Evolutionary conservation across 2,113 vertebrate genomes (phyloP), one percentile per base, ranked within the genome.

Genomic region (Myrmecobius fasciatus): DNA sequence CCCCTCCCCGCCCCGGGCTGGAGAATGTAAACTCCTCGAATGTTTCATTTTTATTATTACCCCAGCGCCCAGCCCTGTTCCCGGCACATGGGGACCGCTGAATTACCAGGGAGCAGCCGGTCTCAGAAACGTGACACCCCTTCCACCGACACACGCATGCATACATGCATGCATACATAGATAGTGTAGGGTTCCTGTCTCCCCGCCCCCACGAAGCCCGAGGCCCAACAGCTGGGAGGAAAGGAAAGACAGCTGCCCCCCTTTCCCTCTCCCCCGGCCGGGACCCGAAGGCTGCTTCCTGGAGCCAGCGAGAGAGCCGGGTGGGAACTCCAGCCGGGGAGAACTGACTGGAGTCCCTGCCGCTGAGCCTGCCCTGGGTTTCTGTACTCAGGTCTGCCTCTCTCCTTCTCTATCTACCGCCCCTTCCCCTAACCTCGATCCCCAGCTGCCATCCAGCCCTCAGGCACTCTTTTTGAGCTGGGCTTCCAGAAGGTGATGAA

Each of bases 401-500:
- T 5, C 12, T 24, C 4, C 47, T 48, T 54, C 31, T 56, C 0
- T n/a, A 25, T 26, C 3, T 67, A 47, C 91, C 67, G n/a, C 36
- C 36, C 14, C 67, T 36, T 43, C 36, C 20, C 67, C 67, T n/a
- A 1, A 20, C 31, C 60, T 11, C 56, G 56, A 2, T n/a, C 67
- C 46, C 28, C 97, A 99, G 99, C 97, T 0, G 98, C 99, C 28
- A 96, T 99, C 36, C 98, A 98, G 94, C 98, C 99, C 9, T 98
- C 99, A 0, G 98, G 98, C 97, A 99, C 99, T 2, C 96, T 99
- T 75, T 99, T 97, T 9, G 99, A 99, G 47, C 97, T 98, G 93
- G 98, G 98, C 96, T 99, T 99, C 8, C 99, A 99, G 98, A 99
- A 98, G 97, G 96, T 99, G 11, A 97, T 93, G 53, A 99, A 99